Evolutionary conservation across 2,113 vertebrate genomes (phyloP), one percentile per base, ranked within the genome.

Genomic region (Hippocampus abdominalis): DNA sequence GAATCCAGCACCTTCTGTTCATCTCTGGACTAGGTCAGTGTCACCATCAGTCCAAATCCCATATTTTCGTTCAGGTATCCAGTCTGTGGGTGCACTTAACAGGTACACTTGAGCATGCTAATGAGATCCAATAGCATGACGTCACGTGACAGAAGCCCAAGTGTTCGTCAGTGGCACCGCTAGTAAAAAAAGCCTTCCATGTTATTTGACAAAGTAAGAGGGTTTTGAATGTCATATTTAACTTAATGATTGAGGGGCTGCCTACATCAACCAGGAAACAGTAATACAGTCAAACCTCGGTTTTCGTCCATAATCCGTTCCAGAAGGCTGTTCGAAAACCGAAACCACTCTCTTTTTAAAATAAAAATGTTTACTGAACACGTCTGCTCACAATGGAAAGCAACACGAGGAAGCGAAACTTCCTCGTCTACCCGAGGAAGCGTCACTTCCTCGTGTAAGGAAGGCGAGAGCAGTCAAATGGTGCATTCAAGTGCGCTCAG

Each of bases 1-100:
- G 95, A 0, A 91, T 94, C 32, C 95, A 95, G 39, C 95, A 97
- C 81, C 91, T 97, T 63, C 94, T 97, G 83, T 96, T 96, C 89
- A 95, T 95, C 80, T 95, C 95, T 8, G 95, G 95, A 71, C 90
- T 97, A 1, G 95, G 95, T 97, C 82, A 91, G 93, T 90, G 16
- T 25, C 29, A 3, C 66, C 53, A 6, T 72, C 18, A 1, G 42
- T 64, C 32, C 3, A 53, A 66, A 63, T 40, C 3, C 36, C 25
- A 3, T 9, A 49, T 40, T 44, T 13, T 39, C 25, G 42, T 2
- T 13, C 27, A 16, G 40, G 23, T 15, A 23, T n/a, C 12, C 8
- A 63, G 2, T 61, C 20, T 62, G 60, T 20, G 39, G 42, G 11
- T 40, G 23, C 61, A 63, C 20, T 62, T 62, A 21, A 8, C 36